Evolutionary conservation across 2,797 vertebrate genomes (phyloP).

Genomic region (Crossoptilon crossoptilon): DNA sequence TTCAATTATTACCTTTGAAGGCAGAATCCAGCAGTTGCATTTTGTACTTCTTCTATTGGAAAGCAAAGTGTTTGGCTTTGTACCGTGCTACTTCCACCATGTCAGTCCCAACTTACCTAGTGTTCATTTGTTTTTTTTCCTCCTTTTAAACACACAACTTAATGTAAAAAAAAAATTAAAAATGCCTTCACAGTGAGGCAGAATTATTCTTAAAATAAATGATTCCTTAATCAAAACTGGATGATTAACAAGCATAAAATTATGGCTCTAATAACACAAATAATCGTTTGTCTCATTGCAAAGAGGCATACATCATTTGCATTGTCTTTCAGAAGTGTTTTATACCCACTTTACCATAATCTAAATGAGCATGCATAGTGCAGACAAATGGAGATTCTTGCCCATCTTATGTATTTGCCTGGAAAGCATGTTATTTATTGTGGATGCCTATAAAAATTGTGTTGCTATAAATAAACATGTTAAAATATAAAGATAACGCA

Average conservation of each 20-base stretch:
- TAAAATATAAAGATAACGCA: background rate
- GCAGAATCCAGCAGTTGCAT: background rate
- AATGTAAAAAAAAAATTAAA: background rate
- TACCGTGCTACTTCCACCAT: background rate
- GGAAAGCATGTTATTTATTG: background rate
- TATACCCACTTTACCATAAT: conserved; percentile 49
- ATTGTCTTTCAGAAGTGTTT: conserved; percentile 55
- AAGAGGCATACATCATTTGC: conserved; percentile 54
- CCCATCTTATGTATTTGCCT: background rate
- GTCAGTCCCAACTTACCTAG: background rate
- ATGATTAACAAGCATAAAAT: conserved; percentile 68
- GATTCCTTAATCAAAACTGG: conserved; percentile 55
- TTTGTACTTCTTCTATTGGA: background rate
- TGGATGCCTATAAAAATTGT: background rate
- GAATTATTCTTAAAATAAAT: conserved; percentile 54
- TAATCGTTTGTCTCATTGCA: conserved; percentile 58
- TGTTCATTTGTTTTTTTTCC: background rate
- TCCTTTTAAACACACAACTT: background rate
- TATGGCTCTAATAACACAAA: conserved; percentile 19
- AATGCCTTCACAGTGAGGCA: background rate
- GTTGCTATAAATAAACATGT: conserved; percentile 31
- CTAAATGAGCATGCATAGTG: conserved; percentile 53
- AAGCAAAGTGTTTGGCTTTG: background rate
- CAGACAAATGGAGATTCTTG: conserved; percentile 51
- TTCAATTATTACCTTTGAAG: background rate